These are phyloP conservation scores for Cichlasoma orientale DNA, from an alignment of 2,797 vertebrate genomes.

Conservation along the genomic window DNA sequence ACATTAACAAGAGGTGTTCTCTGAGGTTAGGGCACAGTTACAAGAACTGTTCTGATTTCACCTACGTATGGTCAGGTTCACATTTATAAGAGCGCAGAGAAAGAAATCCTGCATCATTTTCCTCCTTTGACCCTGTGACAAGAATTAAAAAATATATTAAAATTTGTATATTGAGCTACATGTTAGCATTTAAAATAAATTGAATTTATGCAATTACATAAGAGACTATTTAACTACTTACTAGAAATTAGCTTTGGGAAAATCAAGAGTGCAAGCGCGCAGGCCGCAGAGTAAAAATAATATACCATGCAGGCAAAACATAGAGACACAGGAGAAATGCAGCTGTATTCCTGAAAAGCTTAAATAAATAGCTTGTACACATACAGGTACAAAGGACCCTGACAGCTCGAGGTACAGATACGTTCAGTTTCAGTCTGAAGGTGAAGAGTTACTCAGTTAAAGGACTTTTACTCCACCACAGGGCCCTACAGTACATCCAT, in stretches of 20 bases:
- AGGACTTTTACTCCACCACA: not conserved
- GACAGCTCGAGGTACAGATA: constrained; percentile 14
- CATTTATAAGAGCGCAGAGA: not conserved
- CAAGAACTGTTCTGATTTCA: constrained; percentile 24
- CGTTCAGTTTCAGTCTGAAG: not conserved
- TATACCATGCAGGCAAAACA: not conserved
- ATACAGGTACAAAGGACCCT: constrained; percentile 18
- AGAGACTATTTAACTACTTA: not conserved
- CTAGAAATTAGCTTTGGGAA: too few species aligned
- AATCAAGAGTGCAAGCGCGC: not conserved
- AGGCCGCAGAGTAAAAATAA: not conserved
- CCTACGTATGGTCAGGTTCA: constrained; percentile 17
- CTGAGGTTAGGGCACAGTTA: constrained; percentile 40
- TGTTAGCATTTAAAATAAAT: not conserved
- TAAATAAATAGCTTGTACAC: not conserved
- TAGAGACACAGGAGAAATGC: not conserved
- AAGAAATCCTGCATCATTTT: constrained; percentile 17
- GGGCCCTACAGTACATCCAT: too few species aligned
- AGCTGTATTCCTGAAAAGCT: not conserved
- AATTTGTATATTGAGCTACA: not conserved
- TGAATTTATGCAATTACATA: not conserved
- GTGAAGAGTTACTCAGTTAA: not conserved
- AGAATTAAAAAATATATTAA: not conserved
- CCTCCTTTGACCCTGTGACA: not conserved
- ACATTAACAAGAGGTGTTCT: constrained; percentile 56